Evolutionary conservation across 2,888 invertebrate genomes (phyloP).

Genomic region (Schizaphis graminum): DNA sequence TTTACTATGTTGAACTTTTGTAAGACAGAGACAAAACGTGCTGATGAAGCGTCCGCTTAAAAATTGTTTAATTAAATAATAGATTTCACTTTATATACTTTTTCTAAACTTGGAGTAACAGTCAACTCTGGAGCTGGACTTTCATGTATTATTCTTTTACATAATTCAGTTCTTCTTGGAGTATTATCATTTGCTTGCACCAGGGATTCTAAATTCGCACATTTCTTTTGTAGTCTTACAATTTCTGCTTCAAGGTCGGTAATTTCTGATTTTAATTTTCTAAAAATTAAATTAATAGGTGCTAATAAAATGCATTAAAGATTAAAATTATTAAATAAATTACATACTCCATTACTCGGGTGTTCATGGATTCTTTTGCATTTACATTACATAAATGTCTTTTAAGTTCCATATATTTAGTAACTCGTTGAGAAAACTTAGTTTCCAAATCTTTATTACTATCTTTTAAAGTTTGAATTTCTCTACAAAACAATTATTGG

Average conservation of each 20-base stretch:
- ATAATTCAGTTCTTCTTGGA: conserved; percentile 55
- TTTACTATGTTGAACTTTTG: too few relatives aligned
- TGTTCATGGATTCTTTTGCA: conserved; percentile 63
- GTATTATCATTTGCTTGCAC: conserved; percentile 46
- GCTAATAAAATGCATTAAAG: not conserved
- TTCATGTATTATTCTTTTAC: conserved; percentile 65
- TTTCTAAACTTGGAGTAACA: conserved; percentile 17
- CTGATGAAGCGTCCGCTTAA: not conserved
- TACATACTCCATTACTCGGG: conserved; percentile 65
- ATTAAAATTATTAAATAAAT: not conserved
- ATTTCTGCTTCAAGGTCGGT: conserved; percentile 65
- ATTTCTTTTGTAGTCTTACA: conserved; percentile 62
- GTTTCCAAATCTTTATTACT: conserved; percentile 60
- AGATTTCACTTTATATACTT: not conserved
- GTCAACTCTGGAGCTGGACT: conserved; percentile 59
- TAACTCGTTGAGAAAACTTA: conserved; percentile 50
- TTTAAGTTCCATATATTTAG: conserved; percentile 58
- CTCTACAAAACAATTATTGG: conserved; percentile 45
- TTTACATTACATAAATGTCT: conserved; percentile 54
- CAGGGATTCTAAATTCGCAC: conserved; percentile 60
- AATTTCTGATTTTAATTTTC: conserved; percentile 66
- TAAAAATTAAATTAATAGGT: conserved; percentile 14
- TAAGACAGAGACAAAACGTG: too few relatives aligned
- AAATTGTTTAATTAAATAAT: not conserved
- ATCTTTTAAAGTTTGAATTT: conserved; percentile 64